Conservation (phyloP, 1,140 invertebrate species). For the Drosophila yakuba region DNA sequence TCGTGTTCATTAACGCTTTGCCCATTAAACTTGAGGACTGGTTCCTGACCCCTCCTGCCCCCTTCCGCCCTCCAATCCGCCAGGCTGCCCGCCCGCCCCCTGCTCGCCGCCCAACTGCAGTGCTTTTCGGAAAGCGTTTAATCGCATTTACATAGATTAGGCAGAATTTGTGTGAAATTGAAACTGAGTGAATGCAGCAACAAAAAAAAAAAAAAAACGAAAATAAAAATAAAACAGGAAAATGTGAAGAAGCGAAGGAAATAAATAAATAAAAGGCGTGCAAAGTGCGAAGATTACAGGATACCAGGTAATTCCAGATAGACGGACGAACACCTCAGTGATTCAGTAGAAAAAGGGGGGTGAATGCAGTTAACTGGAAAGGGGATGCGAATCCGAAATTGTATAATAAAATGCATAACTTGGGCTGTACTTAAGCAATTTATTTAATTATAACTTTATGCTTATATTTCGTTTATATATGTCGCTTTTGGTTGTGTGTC, state of each 20-base stretch:
- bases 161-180: slow-evolving; percentile 83
- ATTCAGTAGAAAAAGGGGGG: not conserved
- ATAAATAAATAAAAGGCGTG: slow-evolving; percentile 62
- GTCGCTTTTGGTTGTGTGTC: too few species aligned
- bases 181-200: slow-evolving; percentile 51
- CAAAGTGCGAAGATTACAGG: slow-evolving; percentile 69
- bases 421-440: too few species aligned
- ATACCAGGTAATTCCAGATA: slow-evolving; percentile 9
- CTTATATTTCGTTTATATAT: too few species aligned
- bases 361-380: not conserved
- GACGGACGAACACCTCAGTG: not conserved
- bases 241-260: slow-evolving; percentile 10
- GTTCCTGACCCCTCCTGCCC: slow-evolving; percentile 18
- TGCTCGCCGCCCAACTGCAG: not conserved
- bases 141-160: slow-evolving; percentile 83
- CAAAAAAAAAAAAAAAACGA: not conserved
- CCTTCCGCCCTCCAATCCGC: not conserved
- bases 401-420: too few species aligned
- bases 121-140: slow-evolving; percentile 77
- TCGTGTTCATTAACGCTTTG: slow-evolving; percentile 81
- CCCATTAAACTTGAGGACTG: slow-evolving; percentile 74
- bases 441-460: too few species aligned
- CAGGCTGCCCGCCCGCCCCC: not conserved
- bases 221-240: not conserved
- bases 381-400: too few species aligned